phyloP scores from a whole-genome alignment of 1,140 invertebrate genomes.

The Aleiodes sp. region DNA sequence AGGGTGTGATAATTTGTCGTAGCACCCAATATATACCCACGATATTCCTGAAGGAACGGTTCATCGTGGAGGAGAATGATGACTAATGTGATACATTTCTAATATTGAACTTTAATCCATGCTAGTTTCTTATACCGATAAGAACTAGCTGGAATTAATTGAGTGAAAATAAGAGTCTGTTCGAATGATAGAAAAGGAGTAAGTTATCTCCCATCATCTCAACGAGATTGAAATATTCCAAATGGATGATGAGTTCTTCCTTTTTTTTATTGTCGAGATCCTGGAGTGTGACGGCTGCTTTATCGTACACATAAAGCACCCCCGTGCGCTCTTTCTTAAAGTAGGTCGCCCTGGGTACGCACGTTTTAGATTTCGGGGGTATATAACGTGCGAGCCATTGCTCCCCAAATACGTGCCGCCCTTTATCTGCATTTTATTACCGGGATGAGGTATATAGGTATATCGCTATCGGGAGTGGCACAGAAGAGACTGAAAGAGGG shows the following conservation, averaged over 20 bases:
- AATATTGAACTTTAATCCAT: too few species aligned
- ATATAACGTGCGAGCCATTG: constrained; percentile 35
- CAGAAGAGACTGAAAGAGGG: neutral
- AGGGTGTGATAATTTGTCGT: too few species aligned
- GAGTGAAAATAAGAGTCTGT: too few species aligned
- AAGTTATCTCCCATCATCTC: too few species aligned
- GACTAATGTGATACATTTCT: too few species aligned
- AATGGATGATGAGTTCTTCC: neutral
- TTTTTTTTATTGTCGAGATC: constrained; percentile 2
- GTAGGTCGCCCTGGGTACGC: neutral
- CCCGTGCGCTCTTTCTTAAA: neutral
- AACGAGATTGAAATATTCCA: neutral
- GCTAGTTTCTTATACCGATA: too few species aligned
- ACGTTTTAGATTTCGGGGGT: constrained; percentile 39
- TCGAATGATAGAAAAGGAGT: too few species aligned
- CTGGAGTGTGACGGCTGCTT: constrained; percentile 19
- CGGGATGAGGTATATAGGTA: constrained; percentile 24
- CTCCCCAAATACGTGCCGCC: constrained; percentile 45
- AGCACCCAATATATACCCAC: too few species aligned
- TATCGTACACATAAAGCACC: neutral
- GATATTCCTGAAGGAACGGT: too few species aligned
- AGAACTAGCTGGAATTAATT: too few species aligned
- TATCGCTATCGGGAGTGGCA: neutral
- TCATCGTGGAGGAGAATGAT: too few species aligned
- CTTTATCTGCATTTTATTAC: constrained; percentile 56